phyloP scores from a whole-genome alignment of 2,113 vertebrate species.

The Poecilia latipinna region DNA sequence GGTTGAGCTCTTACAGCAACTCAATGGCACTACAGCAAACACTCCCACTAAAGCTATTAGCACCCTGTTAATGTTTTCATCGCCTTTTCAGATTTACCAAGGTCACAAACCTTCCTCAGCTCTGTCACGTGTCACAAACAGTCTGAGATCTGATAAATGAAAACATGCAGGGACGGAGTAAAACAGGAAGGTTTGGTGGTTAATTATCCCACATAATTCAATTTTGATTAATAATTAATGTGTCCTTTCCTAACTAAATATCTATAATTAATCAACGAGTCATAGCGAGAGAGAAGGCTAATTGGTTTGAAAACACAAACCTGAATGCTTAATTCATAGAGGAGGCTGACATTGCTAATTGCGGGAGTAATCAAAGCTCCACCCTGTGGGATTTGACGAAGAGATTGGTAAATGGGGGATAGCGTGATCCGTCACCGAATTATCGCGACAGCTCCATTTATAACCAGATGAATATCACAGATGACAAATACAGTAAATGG shows the following conservation, averaged over 20 bases:
- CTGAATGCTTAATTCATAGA: slow-evolving; percentile 97
- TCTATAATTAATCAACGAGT: slow-evolving; percentile 99
- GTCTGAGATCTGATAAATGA: slow-evolving; percentile 52
- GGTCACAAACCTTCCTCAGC: slow-evolving; percentile 53
- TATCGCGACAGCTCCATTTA: slow-evolving; percentile 80
- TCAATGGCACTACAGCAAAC: slow-evolving; percentile 65
- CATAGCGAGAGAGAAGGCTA: slow-evolving; percentile 92
- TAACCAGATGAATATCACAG: slow-evolving; percentile 69
- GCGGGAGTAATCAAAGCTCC: slow-evolving; percentile 94
- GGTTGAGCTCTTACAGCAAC: slow-evolving; percentile 69
- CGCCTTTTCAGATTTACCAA: slow-evolving; percentile 63
- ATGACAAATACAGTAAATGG: slow-evolving; percentile 72
- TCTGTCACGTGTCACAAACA: slow-evolving; percentile 61
- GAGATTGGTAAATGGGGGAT: slow-evolving; percentile 88
- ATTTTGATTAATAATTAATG: slow-evolving; percentile 99
- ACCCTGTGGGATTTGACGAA: slow-evolving; percentile 89
- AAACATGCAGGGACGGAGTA: slow-evolving; percentile 47
- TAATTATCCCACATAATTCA: slow-evolving; percentile 96
- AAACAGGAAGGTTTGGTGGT: slow-evolving; percentile 82
- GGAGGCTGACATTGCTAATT: slow-evolving; percentile 96
- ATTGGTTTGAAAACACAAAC: slow-evolving; percentile 98
- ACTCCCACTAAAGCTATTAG: slow-evolving; percentile 66
- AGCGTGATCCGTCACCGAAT: slow-evolving; percentile 74
- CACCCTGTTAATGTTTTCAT: slow-evolving; percentile 67
- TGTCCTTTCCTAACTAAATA: slow-evolving; percentile 98